phyloP scores from a whole-genome alignment of 1,140 invertebrate genomes.

The Carposina sasakii region DNA sequence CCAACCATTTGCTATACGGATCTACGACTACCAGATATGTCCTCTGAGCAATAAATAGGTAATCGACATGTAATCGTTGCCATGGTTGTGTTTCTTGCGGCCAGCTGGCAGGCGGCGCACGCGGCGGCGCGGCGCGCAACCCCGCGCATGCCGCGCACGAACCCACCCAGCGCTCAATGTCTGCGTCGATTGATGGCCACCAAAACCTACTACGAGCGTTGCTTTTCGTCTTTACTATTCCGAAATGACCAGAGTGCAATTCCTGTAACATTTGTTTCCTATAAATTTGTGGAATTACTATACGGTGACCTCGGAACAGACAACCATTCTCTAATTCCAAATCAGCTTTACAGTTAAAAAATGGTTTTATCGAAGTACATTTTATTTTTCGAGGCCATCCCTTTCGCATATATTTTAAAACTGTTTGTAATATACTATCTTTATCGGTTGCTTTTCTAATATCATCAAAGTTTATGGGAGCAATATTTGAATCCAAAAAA shows the following conservation, averaged over 20 bases:
- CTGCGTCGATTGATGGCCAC: conserved; percentile 3
- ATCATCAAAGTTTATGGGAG: neutral
- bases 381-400: conserved; percentile 7
- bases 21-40: conserved; percentile 2
- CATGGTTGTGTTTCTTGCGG: neutral
- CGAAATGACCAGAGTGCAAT: conserved; percentile 29
- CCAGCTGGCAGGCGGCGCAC: conserved; percentile 2
- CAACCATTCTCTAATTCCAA: conserved; percentile 7
- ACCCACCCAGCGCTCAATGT: conserved; percentile 6
- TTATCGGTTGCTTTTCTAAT: neutral
- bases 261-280: conserved; percentile 19
- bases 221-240: conserved; percentile 27
- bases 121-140: neutral
- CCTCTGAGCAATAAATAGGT: neutral
- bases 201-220: conserved; percentile 21
- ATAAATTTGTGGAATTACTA: conserved; percentile 20
- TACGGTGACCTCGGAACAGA: conserved; percentile 14
- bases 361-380: conserved; percentile 6
- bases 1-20: conserved; percentile 6
- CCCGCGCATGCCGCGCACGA: neutral
- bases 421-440: conserved; percentile 1
- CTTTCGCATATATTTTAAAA: conserved; percentile 5
- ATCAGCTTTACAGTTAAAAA: conserved; percentile 1
- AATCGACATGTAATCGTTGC: conserved; percentile 4
- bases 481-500: conserved; percentile 3